phyloP scores from a whole-genome alignment of 2,888 invertebrate species.

The Argyresthia goedartella region DNA sequence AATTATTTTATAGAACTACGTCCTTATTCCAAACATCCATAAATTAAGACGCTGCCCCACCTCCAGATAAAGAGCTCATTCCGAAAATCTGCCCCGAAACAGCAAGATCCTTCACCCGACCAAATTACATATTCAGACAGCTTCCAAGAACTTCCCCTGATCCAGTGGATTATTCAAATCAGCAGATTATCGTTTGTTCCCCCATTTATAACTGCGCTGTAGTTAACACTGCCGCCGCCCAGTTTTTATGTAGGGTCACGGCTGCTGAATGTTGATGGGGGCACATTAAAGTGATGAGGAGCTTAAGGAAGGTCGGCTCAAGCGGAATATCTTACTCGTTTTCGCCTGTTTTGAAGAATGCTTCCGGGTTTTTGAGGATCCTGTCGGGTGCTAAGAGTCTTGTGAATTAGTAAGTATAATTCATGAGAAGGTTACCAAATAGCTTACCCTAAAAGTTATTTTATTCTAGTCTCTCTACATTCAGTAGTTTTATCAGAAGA shows the following conservation, averaged over 20 bases:
- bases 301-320: slow-evolving; percentile 13
- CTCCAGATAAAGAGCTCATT: too few relatives aligned
- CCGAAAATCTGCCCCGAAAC: not conserved
- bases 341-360: not conserved
- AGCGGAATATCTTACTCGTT: slow-evolving; percentile 1
- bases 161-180: slow-evolving; percentile 22
- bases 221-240: slow-evolving; percentile 9
- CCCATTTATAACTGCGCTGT: slow-evolving; percentile 19
- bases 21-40: too few relatives aligned
- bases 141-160: slow-evolving; percentile 4
- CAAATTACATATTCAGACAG: slow-evolving; percentile 2
- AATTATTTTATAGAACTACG: too few relatives aligned
- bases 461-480: too few relatives aligned
- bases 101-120: not conserved
- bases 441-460: too few relatives aligned
- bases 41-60: too few relatives aligned
- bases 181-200: slow-evolving; percentile 21
- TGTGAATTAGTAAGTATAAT: too few relatives aligned
- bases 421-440: too few relatives aligned
- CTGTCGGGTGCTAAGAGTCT: too few relatives aligned
- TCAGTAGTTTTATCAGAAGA: too few relatives aligned
- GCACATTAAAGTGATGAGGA: slow-evolving; percentile 18
- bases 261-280: slow-evolving; percentile 24
- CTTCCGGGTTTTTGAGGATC: too few relatives aligned
- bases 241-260: slow-evolving; percentile 27